Conservation (phyloP, 2,888 invertebrate genomes). For the Lycia hirtaria region DNA sequence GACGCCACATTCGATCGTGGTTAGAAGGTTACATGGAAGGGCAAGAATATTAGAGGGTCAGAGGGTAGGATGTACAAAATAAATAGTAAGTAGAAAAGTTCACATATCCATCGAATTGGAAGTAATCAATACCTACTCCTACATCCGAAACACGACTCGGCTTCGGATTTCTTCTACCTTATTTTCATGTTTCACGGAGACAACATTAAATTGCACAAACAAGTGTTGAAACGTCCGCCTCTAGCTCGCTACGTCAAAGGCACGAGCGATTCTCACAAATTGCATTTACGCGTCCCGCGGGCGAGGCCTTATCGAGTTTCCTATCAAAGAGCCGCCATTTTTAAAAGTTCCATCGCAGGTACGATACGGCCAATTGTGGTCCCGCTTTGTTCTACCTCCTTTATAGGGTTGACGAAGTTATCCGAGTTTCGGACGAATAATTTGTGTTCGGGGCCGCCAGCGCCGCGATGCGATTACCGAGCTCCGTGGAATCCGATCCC, state of each 20-base stretch:
- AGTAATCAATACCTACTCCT: not conserved
- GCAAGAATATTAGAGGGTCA: too few species aligned
- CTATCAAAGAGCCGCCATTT: slow-evolving; percentile 83
- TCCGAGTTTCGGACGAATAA: slow-evolving; percentile 79
- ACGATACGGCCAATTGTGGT: slow-evolving; percentile 79
- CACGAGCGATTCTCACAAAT: slow-evolving; percentile 80
- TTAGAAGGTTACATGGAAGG: too few species aligned
- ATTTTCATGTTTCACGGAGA: slow-evolving; percentile 34
- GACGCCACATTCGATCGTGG: too few species aligned
- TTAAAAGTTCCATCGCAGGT: slow-evolving; percentile 81
- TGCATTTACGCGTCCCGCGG: slow-evolving; percentile 83
- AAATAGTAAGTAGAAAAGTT: too few species aligned
- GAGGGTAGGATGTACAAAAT: too few species aligned
- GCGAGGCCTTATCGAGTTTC: slow-evolving; percentile 78
- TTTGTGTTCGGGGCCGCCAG: slow-evolving; percentile 80
- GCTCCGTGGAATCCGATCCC: slow-evolving; percentile 74
- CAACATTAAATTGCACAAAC: slow-evolving; percentile 50
- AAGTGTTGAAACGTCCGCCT: slow-evolving; percentile 68
- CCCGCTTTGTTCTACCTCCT: slow-evolving; percentile 81
- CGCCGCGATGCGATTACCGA: slow-evolving; percentile 77
- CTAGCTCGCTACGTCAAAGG: slow-evolving; percentile 73
- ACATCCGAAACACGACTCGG: slow-evolving; percentile 5
- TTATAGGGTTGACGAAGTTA: slow-evolving; percentile 83
- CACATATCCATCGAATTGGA: not conserved
- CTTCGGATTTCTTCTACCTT: slow-evolving; percentile 10